Conservation (phyloP, 1,140 invertebrate species). For the Trinorchestia longiramus region DNA sequence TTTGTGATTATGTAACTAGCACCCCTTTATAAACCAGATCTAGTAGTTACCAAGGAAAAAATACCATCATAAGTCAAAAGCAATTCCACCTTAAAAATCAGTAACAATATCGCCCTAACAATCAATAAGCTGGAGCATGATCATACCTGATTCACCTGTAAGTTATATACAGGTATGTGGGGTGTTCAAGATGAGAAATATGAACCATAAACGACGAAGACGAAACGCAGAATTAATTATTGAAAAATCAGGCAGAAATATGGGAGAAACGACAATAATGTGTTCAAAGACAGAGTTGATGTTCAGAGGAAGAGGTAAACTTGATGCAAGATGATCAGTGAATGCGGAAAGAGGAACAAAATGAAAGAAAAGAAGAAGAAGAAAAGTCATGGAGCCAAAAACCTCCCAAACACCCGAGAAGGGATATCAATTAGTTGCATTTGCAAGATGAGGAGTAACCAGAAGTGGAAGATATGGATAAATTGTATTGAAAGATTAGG, state of each 20-base stretch:
- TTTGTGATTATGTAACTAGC: neutral
- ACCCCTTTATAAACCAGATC: neutral
- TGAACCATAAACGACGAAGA: neutral
- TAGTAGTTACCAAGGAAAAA: neutral
- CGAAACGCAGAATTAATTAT: neutral
- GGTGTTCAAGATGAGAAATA: slow-evolving; percentile 5
- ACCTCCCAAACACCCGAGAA: too few relatives aligned
- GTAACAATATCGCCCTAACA: neutral
- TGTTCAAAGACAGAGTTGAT: neutral
- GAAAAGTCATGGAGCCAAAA: too few relatives aligned
- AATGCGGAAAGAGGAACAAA: neutral
- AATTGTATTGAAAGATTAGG: too few relatives aligned
- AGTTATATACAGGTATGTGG: slow-evolving; percentile 49
- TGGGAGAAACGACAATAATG: neutral
- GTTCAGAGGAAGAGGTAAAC: neutral
- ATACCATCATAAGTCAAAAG: neutral
- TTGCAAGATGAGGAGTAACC: too few relatives aligned
- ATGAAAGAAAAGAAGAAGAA: neutral
- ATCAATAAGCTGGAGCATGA: neutral
- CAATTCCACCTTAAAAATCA: neutral
- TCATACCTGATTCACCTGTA: slow-evolving; percentile 54
- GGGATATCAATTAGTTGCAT: too few relatives aligned
- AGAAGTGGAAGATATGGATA: too few relatives aligned
- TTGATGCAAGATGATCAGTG: too few relatives aligned
- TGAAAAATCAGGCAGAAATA: neutral